Conservation (phyloP, 2,888 invertebrate genomes). For the Drosophila pegasa region DNA sequence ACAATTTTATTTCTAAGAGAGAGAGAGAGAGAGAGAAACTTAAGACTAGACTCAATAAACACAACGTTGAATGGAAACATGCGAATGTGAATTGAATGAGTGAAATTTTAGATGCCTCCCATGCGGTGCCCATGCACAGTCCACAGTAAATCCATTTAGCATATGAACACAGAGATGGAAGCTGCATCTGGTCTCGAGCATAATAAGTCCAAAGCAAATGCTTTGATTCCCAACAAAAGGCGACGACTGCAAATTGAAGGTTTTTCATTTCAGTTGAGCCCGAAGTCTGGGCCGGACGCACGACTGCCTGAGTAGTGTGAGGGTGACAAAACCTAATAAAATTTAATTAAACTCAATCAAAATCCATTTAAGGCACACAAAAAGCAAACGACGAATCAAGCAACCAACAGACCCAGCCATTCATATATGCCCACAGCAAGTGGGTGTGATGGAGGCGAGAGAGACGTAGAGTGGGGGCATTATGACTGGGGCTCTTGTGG, state of each 20-base stretch:
- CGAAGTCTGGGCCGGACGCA: slow-evolving; percentile 58
- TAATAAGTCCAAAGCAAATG: slow-evolving; percentile 70
- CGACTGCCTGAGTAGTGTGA: slow-evolving; percentile 39
- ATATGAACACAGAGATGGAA: slow-evolving; percentile 41
- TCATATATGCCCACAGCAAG: slow-evolving; percentile 14
- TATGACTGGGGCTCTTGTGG: slow-evolving; percentile 36
- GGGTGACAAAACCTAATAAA: slow-evolving; percentile 85
- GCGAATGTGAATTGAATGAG: slow-evolving; percentile 65
- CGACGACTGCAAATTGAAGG: slow-evolving; percentile 30
- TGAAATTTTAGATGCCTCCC: slow-evolving; percentile 55
- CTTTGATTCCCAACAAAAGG: slow-evolving; percentile 63
- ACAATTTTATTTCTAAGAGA: slow-evolving; percentile 51
- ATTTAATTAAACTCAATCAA: slow-evolving; percentile 85
- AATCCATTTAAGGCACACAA: slow-evolving; percentile 81
- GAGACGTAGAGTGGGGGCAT: background rate
- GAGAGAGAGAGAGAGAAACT: slow-evolving; percentile 51
- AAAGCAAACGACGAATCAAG: slow-evolving; percentile 31
- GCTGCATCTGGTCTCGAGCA: slow-evolving; percentile 43
- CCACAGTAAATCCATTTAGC: slow-evolving; percentile 54
- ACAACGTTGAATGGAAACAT: slow-evolving; percentile 53
- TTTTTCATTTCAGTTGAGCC: slow-evolving; percentile 17
- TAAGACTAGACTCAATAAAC: slow-evolving; percentile 66
- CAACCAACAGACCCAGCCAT: slow-evolving; percentile 18
- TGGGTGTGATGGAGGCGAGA: slow-evolving; percentile 2
- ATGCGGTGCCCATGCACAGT: background rate